Base-by-base conservation (phyloP, 2,888 invertebrate genomes). In the Homarus gammarus region DNA sequence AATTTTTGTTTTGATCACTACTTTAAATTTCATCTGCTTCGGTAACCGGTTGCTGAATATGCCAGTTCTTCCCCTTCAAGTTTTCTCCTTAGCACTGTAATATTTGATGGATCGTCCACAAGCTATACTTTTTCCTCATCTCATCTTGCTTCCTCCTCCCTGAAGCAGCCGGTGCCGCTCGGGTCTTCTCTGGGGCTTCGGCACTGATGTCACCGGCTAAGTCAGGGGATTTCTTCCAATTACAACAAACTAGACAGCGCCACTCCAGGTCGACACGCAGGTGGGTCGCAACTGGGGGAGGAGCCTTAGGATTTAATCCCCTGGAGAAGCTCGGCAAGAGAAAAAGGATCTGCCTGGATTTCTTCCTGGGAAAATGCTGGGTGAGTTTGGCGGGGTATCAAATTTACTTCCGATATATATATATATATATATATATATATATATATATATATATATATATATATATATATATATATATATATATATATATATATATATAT, bases 241-340 rank as follows among this genome's bases (percentile, higher is more conserved):
- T 83, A 72, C 72, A 70, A 44, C 83, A 83, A 70, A 83, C 38
- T 49, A 83, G 83, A 83, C 83, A 83, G 49, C 51, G 83, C 72
- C 83, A 83, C 72, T 83, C 83, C 70, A 31, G 51, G 44, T 68
- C 83, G 83, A 70, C 83, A 83, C 83, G 51, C 83, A 83, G 83
- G 83, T 64, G 70, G 83, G 72, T 72, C 72, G 49, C 83, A 36
- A 61, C 79, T 44, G 40, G 72, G 72, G 72, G 72, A 49, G 82
- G 70, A 77, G 81, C 40, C 72, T 83, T 72, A 83, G 31, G 70
- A 83, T 83, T 83, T 83, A 83, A 83, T 83, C 38, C 83, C 72
- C 49, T 72, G 44, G 79, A 79, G 61, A 79, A 83, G 72, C 70
- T 72, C 72, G 70, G 51, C 72, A 44, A 70, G 68, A 44, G 68